These are phyloP conservation scores for Helicorthomorpha holstii DNA, from an alignment of 1,140 invertebrate species.

Conservation along the genomic window DNA sequence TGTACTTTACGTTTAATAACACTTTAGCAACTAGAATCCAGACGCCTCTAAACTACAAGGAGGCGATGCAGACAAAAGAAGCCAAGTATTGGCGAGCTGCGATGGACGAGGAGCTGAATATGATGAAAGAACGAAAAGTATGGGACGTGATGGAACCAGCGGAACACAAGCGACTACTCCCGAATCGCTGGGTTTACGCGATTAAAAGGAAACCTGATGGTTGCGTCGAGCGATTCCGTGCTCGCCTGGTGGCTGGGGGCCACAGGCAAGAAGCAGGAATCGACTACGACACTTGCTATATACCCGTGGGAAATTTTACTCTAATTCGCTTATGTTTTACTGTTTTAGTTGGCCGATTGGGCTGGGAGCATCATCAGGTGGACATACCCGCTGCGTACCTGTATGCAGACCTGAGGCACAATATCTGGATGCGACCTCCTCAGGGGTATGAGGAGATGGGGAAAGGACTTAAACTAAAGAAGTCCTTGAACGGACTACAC, in stretches of 20 bases:
- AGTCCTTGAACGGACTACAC: too few relatives aligned
- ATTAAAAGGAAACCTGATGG: constrained; percentile 2
- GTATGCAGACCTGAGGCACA: constrained; percentile 14
- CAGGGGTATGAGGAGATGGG: background rate
- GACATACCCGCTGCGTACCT: constrained; percentile 1
- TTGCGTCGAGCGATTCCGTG: constrained; percentile 1
- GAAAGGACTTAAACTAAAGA: constrained; percentile 15
- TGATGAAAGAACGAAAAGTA: background rate
- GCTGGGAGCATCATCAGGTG: background rate
- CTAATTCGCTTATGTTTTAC: background rate
- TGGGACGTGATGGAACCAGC: constrained; percentile 1
- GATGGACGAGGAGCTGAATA: constrained; percentile 2
- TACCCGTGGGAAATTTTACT: background rate
- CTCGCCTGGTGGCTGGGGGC: background rate
- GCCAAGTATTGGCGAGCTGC: background rate
- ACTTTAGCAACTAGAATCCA: background rate
- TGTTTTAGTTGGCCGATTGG: background rate
- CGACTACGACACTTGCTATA: constrained; percentile 1
- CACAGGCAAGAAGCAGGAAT: background rate
- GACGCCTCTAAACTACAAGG: background rate
- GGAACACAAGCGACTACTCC: background rate
- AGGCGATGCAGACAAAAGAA: background rate
- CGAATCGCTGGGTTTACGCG: background rate
- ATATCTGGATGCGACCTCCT: background rate
- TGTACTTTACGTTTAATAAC: background rate